phyloP scores from a whole-genome alignment of 1,140 invertebrate species.

The Drosophila simulans region DNA sequence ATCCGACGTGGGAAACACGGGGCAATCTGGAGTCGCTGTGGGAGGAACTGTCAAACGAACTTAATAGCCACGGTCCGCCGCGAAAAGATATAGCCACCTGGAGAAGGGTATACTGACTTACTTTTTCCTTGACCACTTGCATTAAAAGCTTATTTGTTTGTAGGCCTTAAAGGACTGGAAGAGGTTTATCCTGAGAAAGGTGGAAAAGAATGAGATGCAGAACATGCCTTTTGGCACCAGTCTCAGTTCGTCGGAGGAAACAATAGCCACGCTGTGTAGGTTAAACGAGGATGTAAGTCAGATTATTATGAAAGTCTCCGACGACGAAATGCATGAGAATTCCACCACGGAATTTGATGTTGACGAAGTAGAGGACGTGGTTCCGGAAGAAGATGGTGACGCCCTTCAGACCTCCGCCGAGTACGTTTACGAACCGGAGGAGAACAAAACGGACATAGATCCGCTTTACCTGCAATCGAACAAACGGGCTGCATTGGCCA shows the following conservation, averaged over 20 bases:
- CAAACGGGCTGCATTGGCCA: conserved; percentile 24
- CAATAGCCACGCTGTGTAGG: conserved; percentile 64
- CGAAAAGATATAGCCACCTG: conserved; percentile 65
- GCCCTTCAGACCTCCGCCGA: conserved; percentile 50
- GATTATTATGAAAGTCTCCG: conserved; percentile 65
- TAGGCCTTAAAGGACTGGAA: conserved; percentile 75
- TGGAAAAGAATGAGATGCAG: conserved; percentile 69
- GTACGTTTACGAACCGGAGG: conserved; percentile 61
- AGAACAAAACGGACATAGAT: conserved; percentile 57
- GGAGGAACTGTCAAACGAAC: conserved; percentile 58
- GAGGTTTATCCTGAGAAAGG: conserved; percentile 68
- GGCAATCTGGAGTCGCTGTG: conserved; percentile 48
- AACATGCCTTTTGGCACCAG: conserved; percentile 63
- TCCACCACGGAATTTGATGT: conserved; percentile 55
- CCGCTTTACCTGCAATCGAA: conserved; percentile 58
- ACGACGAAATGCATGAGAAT: conserved; percentile 63
- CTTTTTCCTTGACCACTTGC: too few species aligned
- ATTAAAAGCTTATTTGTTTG: neutral
- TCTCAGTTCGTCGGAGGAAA: conserved; percentile 64
- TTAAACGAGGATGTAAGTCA: conserved; percentile 67
- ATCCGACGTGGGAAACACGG: conserved; percentile 65
- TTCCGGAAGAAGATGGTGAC: conserved; percentile 60
- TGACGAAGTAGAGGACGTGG: conserved; percentile 70
- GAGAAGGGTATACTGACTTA: conserved; percentile 46
- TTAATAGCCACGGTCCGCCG: conserved; percentile 56